Evolutionary conservation across 2,888 invertebrate species (phyloP), one percentile per base, ranked within the genome.

Genomic region (Drosophila kanekoi): DNA sequence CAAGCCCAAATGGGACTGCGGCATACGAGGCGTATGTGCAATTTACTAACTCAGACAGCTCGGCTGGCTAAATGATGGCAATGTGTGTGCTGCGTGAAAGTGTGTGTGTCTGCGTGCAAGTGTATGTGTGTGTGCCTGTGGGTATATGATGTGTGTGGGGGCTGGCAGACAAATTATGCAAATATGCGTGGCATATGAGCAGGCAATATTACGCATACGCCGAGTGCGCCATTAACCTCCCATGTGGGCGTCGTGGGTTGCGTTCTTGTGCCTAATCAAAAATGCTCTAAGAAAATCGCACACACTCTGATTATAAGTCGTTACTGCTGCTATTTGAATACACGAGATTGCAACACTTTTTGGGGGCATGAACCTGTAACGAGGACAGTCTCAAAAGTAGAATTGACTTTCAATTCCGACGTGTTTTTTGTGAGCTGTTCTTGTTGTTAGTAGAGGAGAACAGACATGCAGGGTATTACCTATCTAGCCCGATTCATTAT

Each of bases 21-120:
- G 68, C 80, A 65, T 72, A 83, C 75, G 73, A 72, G 81, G 70
- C 84, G 81, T 83, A 87, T 87, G 87, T 72, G 79, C 81, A 88
- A 84, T 87, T 86, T 86, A 84, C 73, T 79, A 87, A 82, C 88
- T 82, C 85, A 87, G 87, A 75, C 82, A 84, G 79, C 79, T 69
- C 67, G 67, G 76, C 70, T 79, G 72, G 47, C 82, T 78, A 82
- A 82, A 81, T 72, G 85, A 85, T 76, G 82, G 85, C 75, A 79
- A 72, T 80, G 85, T 84, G 72, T 84, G 72, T 49, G 37, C 37
- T 28, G 53, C 28, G 32, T 20, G 41, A 14, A 4, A 13, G 4
- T 41, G 33, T 10, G 47, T 37, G 16, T 33, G 49, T n/a, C 37
- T 28, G 53, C 28, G 32, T 20, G 41, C 13, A 4, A 13, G 4